Evolutionary conservation across 1,140 invertebrate species (phyloP).

Genomic region (Drosophila ananassae): DNA sequence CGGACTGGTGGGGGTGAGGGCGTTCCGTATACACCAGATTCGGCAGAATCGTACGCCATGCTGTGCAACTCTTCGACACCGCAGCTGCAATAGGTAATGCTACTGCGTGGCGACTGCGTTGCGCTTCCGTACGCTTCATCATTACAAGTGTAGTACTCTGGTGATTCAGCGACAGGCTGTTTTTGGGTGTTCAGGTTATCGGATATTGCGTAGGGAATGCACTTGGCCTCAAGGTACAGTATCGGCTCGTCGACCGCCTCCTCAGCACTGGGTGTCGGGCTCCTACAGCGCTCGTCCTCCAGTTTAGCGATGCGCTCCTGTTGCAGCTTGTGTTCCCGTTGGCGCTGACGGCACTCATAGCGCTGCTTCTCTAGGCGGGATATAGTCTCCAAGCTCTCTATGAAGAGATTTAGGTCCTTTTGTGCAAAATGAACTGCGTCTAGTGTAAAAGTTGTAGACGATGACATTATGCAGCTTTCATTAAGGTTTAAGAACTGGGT

Average conservation of each 20-base stretch:
- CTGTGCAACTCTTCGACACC: conserved; percentile 8
- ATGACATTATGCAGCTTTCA: neutral
- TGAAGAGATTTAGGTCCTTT: conserved; percentile 56
- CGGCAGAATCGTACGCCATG: conserved; percentile 50
- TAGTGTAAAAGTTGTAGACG: conserved; percentile 46
- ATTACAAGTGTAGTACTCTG: conserved; percentile 48
- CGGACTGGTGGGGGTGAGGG: conserved; percentile 26
- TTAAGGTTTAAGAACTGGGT: conserved; percentile 42
- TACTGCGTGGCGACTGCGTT: conserved; percentile 49
- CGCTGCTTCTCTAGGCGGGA: conserved; percentile 57
- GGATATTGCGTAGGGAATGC: conserved; percentile 59
- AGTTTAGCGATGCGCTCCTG: conserved; percentile 40
- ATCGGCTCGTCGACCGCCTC: conserved; percentile 63
- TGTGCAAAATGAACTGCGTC: conserved; percentile 53
- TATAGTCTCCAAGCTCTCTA: conserved; percentile 72
- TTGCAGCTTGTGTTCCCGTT: conserved; percentile 33
- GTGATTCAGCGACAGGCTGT: neutral
- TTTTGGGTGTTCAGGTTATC: conserved; percentile 5
- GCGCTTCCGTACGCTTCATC: conserved; percentile 69
- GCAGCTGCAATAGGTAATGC: conserved; percentile 63
- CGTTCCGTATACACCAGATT: conserved; percentile 59
- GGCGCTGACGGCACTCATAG: conserved; percentile 44
- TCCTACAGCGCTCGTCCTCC: conserved; percentile 32
- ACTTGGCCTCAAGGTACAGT: conserved; percentile 63
- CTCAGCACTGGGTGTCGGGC: conserved; percentile 59